Percentiles rank a stretch among this genome's conserved stretches.
phyloP scores from a whole-genome alignment of 2,797 vertebrate genomes.

The Myotis vivesi region DNA sequence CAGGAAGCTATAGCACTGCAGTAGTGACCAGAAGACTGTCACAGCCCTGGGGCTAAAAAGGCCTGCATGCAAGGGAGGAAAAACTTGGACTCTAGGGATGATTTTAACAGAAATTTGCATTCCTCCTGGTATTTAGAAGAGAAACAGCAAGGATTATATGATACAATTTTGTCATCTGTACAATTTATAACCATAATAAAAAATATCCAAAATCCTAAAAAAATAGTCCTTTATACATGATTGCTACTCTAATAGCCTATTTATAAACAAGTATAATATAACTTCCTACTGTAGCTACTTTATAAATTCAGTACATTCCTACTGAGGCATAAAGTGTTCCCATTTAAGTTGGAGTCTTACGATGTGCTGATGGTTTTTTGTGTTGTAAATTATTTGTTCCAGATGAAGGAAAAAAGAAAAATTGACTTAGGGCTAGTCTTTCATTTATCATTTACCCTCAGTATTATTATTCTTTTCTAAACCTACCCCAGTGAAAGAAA shows the following conservation, averaged over 20 bases:
- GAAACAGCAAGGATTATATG: background rate
- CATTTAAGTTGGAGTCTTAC: slow-evolving; percentile 45
- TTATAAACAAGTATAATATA: slow-evolving; percentile 70
- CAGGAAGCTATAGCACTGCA: background rate
- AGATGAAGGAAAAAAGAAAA: slow-evolving; percentile 57
- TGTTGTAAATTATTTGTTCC: slow-evolving; percentile 54
- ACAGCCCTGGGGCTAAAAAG: background rate
- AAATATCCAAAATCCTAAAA: slow-evolving; percentile 62
- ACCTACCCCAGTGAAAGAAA: slow-evolving; percentile 31
- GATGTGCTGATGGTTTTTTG: slow-evolving; percentile 32
- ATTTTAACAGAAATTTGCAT: slow-evolving; percentile 17
- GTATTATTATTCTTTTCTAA: background rate
- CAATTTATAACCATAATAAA: slow-evolving; percentile 50
- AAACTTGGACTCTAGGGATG: background rate
- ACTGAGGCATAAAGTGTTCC: slow-evolving; percentile 57
- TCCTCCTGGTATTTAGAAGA: slow-evolving; percentile 18
- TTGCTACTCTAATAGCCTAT: slow-evolving; percentile 71
- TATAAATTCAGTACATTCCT: slow-evolving; percentile 61
- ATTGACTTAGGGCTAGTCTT: slow-evolving; percentile 39
- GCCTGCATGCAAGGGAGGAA: background rate
- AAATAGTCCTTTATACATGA: slow-evolving; percentile 65
- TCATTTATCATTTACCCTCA: slow-evolving; percentile 57
- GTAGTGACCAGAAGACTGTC: background rate
- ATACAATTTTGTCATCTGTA: slow-evolving; percentile 40
- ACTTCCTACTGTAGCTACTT: slow-evolving; percentile 57